A percentile compares a stretch with the other conserved stretches of the same genome.
Conservation (phyloP, 2,797 vertebrate genomes). For the Tenualosa ilisha region DNA sequence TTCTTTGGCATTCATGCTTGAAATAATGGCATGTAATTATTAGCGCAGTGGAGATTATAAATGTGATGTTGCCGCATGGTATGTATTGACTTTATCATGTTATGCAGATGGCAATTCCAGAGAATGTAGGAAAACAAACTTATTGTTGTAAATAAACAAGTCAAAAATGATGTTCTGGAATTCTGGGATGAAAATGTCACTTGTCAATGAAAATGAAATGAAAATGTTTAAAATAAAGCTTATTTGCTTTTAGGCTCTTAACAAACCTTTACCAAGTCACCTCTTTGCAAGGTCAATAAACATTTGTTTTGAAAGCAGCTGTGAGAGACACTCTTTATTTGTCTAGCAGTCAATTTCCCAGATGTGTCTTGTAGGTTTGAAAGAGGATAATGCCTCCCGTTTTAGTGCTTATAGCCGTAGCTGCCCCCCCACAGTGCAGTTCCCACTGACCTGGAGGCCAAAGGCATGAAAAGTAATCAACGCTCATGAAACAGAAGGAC, state of each 20-base stretch:
- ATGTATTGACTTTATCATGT: not conserved
- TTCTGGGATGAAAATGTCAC: not conserved
- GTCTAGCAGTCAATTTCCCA: constrained; percentile 1
- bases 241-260: not conserved
- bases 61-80: not conserved
- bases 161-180: not conserved
- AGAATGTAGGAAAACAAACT: not conserved
- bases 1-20: not conserved
- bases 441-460: constrained; percentile 32
- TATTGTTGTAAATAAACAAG: not conserved
- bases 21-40: not conserved
- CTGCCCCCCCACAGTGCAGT: constrained; percentile 13
- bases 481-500: constrained; percentile 30
- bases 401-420: not conserved
- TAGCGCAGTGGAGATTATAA: not conserved
- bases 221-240: too few species aligned
- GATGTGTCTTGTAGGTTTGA: not conserved
- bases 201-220: too few species aligned
- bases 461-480: constrained; percentile 52
- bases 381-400: not conserved
- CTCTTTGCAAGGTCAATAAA: not conserved
- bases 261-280: not conserved
- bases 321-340: not conserved
- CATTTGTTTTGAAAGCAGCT: constrained; percentile 1
- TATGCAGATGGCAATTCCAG: not conserved